Percentiles rank a stretch among this genome's conserved stretches.
Conservation (phyloP, 2,113 vertebrate genomes). For the Platanista minor region DNA sequence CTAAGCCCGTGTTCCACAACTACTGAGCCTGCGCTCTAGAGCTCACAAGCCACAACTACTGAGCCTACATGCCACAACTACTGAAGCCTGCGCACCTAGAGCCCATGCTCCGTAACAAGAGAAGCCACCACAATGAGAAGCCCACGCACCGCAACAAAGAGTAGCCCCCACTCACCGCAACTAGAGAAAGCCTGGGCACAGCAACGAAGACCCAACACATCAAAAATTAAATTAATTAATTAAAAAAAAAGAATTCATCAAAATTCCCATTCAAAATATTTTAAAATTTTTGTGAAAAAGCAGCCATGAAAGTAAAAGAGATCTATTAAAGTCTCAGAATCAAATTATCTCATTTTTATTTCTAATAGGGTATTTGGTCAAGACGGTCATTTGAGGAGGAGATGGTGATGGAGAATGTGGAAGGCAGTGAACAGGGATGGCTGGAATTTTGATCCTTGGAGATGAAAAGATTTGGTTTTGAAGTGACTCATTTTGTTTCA, state of each 20-base stretch:
- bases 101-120: too few relatives aligned
- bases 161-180: too few relatives aligned
- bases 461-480: neutral
- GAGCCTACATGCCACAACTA: too few relatives aligned
- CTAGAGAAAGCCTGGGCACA: too few relatives aligned
- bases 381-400: neutral
- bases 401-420: neutral
- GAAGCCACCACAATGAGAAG: too few relatives aligned
- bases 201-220: too few relatives aligned
- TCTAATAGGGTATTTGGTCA: neutral
- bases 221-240: too few relatives aligned
- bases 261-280: constrained; percentile 4
- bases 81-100: too few relatives aligned
- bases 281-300: neutral
- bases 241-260: neutral
- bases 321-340: neutral
- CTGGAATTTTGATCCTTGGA: constrained; percentile 8
- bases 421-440: neutral
- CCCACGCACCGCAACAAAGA: too few relatives aligned
- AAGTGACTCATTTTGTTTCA: neutral
- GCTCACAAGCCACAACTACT: too few relatives aligned
- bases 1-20: too few relatives aligned
- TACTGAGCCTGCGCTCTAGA: too few relatives aligned
- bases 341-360: neutral
- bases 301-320: neutral